A percentile compares a stretch with the other conserved stretches of the same genome.
phyloP scores from a whole-genome alignment of 64 coral and sea anemone genomes.

The Astreopora myriophthalma region DNA sequence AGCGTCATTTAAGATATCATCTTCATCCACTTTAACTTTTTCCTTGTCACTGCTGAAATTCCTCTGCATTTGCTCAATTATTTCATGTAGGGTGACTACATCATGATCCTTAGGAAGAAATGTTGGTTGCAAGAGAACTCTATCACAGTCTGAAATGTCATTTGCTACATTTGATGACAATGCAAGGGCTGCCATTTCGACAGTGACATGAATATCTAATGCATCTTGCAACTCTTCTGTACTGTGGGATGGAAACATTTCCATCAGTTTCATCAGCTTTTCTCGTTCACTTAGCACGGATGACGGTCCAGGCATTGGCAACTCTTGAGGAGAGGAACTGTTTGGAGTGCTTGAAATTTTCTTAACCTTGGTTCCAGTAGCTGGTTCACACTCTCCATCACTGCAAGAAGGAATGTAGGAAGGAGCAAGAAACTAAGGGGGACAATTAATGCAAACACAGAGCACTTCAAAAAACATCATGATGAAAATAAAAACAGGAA shows the following conservation, averaged over 20 bases:
- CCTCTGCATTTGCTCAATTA: not conserved
- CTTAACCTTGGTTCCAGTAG: not conserved
- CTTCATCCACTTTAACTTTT: conserved; percentile 35
- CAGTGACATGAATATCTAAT: not conserved
- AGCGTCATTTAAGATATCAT: conserved; percentile 18
- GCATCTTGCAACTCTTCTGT: not conserved
- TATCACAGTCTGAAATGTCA: not conserved
- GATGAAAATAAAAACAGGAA: conserved; percentile 14
- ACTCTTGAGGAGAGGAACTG: not conserved
- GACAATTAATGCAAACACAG: not conserved
- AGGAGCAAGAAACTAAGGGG: not conserved
- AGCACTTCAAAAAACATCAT: not conserved
- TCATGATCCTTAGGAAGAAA: not conserved
- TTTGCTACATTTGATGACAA: not conserved
- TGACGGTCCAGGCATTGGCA: not conserved
- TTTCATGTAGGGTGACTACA: not conserved
- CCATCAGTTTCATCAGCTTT: not conserved
- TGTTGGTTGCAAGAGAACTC: not conserved
- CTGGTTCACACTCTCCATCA: not conserved
- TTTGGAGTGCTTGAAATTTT: not conserved
- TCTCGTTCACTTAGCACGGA: not conserved
- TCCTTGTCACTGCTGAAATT: conserved; percentile 1
- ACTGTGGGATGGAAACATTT: conserved; percentile 11
- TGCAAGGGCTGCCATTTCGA: not conserved
- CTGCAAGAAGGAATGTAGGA: not conserved